Conservation (phyloP, 2,113 vertebrate genomes). For the Balaenoptera acutorostrata region DNA sequence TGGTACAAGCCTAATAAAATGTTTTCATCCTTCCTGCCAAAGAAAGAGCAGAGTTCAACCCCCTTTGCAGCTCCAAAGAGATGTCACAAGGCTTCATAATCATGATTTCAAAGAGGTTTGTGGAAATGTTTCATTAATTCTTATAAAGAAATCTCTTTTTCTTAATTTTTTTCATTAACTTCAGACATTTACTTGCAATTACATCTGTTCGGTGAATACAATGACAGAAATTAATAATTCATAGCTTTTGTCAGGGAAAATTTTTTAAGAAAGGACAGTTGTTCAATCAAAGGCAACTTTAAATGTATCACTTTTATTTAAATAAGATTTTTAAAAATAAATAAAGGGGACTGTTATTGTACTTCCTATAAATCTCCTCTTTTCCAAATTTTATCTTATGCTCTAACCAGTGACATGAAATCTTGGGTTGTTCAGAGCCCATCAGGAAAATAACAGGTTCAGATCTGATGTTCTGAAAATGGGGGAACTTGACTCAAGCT, state of each 20-base stretch:
- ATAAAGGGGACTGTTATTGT: constrained; percentile 58
- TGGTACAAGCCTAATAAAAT: neutral
- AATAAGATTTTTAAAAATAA: constrained; percentile 53
- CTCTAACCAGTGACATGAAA: constrained; percentile 11
- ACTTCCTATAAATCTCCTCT: neutral
- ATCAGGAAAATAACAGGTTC: constrained; percentile 38
- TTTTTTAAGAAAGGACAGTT: constrained; percentile 56
- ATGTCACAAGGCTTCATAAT: neutral
- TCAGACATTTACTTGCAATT: constrained; percentile 76
- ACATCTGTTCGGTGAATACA: constrained; percentile 73
- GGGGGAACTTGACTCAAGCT: neutral
- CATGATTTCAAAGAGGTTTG: constrained; percentile 56
- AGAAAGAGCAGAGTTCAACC: neutral
- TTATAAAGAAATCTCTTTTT: constrained; percentile 63
- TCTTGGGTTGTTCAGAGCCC: constrained; percentile 28
- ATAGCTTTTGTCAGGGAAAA: constrained; percentile 73
- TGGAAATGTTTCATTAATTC: constrained; percentile 77
- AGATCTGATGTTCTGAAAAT: neutral
- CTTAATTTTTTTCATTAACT: constrained; percentile 78
- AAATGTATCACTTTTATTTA: constrained; percentile 60
- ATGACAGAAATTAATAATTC: constrained; percentile 81
- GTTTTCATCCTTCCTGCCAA: neutral
- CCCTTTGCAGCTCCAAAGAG: neutral
- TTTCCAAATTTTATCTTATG: constrained; percentile 9
- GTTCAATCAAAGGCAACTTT: constrained; percentile 71